Base-by-base conservation (phyloP, 2,888 invertebrate species). In the Cerastoderma edule region DNA sequence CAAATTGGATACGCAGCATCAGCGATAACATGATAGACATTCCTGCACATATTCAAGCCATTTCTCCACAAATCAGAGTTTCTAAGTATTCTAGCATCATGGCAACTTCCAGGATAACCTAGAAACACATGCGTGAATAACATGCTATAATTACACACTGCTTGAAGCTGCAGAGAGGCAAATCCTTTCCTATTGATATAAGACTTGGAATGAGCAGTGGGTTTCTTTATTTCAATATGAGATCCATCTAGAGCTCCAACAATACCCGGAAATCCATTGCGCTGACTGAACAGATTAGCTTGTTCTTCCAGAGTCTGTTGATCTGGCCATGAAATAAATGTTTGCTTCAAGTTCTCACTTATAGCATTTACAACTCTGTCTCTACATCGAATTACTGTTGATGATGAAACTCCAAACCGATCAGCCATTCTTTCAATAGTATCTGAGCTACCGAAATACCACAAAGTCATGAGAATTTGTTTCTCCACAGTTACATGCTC, bases 261-360 rank as follows among this genome's bases (percentile, higher is more conserved):
- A 32, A 78, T 74, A 27, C 70, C 78, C 24, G 67, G 78, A 67
- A 78, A 78, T 39, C 69, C 69, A 53, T 72, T 80, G n/a, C 70
- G 50, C n/a, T 50, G 67, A 5, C 53, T n/a, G 63, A 77, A 76
- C 16, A 50, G 16, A 16, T 32, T 46, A 10, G 28, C 39, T 10
- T 35, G 22, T 32, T 72, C 39, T 44, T 53, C 57, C 44, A 68
- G 10, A 19, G 33, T 46, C 24, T 72, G 68, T 56, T 30, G n/a
- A 68, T 60, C 24, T 68, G 69, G 76, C 76, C 76, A 77, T 54
- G 44, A 10, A 35, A 77, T 77, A 35, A 77, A 67, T 56, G 8
- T 44, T 19, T 68, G 57, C 50, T 64, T 72, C 28, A 77, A 32
- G 53, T 71, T n/a, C n/a, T n/a, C n/a, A 27, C 69, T 32, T 56